Conservation (phyloP, 2,888 invertebrate species). For the Athalia circularis region DNA sequence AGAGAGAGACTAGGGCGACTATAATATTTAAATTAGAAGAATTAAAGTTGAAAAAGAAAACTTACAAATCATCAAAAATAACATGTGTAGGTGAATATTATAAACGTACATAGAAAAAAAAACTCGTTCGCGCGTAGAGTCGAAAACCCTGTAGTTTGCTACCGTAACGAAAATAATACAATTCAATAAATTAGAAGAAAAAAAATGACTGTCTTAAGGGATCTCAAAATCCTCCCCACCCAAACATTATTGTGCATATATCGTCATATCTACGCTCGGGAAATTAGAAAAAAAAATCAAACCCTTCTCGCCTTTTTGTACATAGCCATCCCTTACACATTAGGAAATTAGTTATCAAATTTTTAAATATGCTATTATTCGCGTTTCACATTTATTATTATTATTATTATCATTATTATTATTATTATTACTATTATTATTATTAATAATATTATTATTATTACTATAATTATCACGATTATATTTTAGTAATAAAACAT, state of each 20-base stretch:
- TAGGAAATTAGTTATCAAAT: slow-evolving; percentile 45
- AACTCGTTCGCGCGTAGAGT: too few relatives aligned
- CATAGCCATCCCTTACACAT: slow-evolving; percentile 51
- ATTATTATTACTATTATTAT: slow-evolving; percentile 47
- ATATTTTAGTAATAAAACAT: slow-evolving; percentile 54
- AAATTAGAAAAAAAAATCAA: background rate
- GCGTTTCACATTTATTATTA: slow-evolving; percentile 29
- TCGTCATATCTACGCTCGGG: too few relatives aligned
- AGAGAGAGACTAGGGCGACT: slow-evolving; percentile 21
- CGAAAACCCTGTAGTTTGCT: too few relatives aligned
- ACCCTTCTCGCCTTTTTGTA: slow-evolving; percentile 47
- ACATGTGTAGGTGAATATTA: too few relatives aligned
- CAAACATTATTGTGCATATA: too few relatives aligned
- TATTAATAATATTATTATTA: slow-evolving; percentile 49
- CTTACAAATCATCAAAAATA: too few relatives aligned
- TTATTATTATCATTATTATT: slow-evolving; percentile 49
- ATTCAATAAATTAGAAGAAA: too few relatives aligned
- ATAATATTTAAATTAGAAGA: background rate
- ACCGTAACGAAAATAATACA: too few relatives aligned
- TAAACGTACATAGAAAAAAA: too few relatives aligned
- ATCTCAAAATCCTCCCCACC: too few relatives aligned
- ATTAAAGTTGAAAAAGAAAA: too few relatives aligned
- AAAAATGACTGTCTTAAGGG: too few relatives aligned
- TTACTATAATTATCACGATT: slow-evolving; percentile 46
- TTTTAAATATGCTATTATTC: slow-evolving; percentile 1